Evolutionary conservation across 2,113 vertebrate genomes (phyloP), one percentile per base, ranked within the genome.

Genomic region (Aegotheles bennettii): DNA sequence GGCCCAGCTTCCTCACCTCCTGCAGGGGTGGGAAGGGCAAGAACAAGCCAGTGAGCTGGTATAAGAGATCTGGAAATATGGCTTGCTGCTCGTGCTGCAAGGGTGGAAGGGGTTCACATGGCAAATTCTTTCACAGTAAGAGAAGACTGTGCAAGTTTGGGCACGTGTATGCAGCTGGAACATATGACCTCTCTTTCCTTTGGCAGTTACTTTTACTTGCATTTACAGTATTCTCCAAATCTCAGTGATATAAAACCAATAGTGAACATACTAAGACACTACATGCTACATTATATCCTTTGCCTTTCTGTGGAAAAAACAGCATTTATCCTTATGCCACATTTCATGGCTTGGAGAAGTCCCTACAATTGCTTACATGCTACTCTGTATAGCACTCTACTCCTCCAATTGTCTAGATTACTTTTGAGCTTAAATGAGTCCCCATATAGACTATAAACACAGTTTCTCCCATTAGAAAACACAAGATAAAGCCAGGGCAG

Each of bases 371-470:
- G 2, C 42, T 73, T 42, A 29, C 3, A 26, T 36, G 3, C 18
- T 87, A 5, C 8, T 54, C 51, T 47, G 11, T 4, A 17, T 9
- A 74, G 6, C 45, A 26, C 8, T 24, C 16, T 5, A 11, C 31
- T 61, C 16, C 74, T 54, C 60, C 45, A 16, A 23, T 21, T 42
- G 19, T 50, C 63, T 40, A 36, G 23, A 42, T 68, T 50, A 45
- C 43, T 51, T 78, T 7, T 50, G 43, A 61, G 47, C 24, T 68
- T 23, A 63, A 56, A 35, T 31, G 16, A 84, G 29, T 29, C 33
- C 33, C 51, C 31, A 50, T 0, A n/a, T 0, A 59, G 35, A 18
- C 26, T 38, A 26, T 3, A 18, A 87, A 33, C 38, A 9, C 15
- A 59, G 19, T 26, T 90, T 71, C 19, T 54, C 31, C 15, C 18